Percentiles rank a stretch among this genome's conserved stretches.
Evolutionary conservation across 2,797 vertebrate species (phyloP).

Genomic region (Loriculus beryllinus): DNA sequence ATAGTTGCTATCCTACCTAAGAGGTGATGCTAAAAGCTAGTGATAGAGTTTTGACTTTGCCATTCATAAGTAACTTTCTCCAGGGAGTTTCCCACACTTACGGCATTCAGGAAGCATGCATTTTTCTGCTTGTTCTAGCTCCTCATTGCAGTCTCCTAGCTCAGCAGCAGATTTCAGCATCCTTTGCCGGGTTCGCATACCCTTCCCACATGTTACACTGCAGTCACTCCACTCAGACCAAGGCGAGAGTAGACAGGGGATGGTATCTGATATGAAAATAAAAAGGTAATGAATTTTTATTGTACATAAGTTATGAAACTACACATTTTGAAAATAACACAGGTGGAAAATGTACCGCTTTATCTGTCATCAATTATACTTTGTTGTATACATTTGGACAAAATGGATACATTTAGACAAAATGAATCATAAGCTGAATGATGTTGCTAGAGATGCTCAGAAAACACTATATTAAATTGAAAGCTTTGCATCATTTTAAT

Average conservation of each 20-base stretch:
- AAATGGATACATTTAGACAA: not conserved
- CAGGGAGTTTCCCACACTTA: slow-evolving; percentile 73
- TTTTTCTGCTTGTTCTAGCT: slow-evolving; percentile 97
- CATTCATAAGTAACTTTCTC: too few relatives aligned
- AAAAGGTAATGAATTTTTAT: not conserved
- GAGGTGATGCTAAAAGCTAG: not conserved
- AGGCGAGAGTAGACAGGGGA: slow-evolving; percentile 91
- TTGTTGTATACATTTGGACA: not conserved
- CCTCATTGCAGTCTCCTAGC: slow-evolving; percentile 94
- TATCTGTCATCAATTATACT: not conserved
- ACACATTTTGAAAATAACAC: not conserved
- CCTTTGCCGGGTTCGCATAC: slow-evolving; percentile 86
- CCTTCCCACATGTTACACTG: slow-evolving; percentile 95
- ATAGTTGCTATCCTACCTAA: not conserved
- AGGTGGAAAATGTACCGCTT: not conserved
- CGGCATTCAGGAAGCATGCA: slow-evolving; percentile 98
- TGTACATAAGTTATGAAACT: not conserved
- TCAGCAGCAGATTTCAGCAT: slow-evolving; percentile 94
- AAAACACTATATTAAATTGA: not conserved
- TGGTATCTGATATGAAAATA: slow-evolving; percentile 83
- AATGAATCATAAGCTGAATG: not conserved
- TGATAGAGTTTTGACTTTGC: not conserved
- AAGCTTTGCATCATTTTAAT: not conserved
- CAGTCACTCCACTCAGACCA: slow-evolving; percentile 99
- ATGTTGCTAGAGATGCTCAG: not conserved